Evolutionary conservation across 2,113 vertebrate species (phyloP), one percentile per base, ranked within the genome.

Genomic region (Pseudopipra pipra): DNA sequence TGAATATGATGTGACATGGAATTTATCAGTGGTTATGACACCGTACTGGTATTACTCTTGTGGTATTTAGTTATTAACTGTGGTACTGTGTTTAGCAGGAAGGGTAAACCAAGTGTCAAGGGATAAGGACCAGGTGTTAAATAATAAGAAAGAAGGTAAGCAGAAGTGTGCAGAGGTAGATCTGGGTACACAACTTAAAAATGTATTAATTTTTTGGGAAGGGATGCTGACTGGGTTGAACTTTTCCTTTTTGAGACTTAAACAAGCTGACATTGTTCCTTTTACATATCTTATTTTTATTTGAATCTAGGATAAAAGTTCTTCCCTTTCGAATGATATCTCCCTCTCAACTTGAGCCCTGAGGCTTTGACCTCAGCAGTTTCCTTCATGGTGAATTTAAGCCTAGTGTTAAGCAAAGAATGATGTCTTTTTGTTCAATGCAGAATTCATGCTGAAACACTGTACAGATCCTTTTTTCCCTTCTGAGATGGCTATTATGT

Each of bases 321-420:
- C 28, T 88, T 95, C 22, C 28, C 56, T 86, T 91, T 41, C 49
- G 33, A 89, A 54, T 56, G 67, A 5, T 75, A 41, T 61, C n/a
- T 91, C 20, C 76, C 17, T 84, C 62, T 77, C 15, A 73, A 46
- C 70, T 68, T 75, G 31, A 87, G 46, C 73, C 83, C 62, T 28
- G 66, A 65, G 76, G 77, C 88, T 90, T 93, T 92, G 62, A 72
- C 73, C 81, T 92, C 66, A 86, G 90, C 66, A 49, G 4, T 92
- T 96, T 89, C 79, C 76, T 88, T 89, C 66, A 6, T 92, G 58
- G 80, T 96, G 96, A 96, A 96, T 94, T 91, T 96, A 87, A 95
- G 93, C 93, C 92, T 94, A 92, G 95, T 96, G n/a, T 93, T 90
- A 81, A 73, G 66, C 46, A 58, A 95, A 97, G 96, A 96, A 94